phyloP scores from a whole-genome alignment of 2,797 vertebrate species.

The Chloroceryle inda region DNA sequence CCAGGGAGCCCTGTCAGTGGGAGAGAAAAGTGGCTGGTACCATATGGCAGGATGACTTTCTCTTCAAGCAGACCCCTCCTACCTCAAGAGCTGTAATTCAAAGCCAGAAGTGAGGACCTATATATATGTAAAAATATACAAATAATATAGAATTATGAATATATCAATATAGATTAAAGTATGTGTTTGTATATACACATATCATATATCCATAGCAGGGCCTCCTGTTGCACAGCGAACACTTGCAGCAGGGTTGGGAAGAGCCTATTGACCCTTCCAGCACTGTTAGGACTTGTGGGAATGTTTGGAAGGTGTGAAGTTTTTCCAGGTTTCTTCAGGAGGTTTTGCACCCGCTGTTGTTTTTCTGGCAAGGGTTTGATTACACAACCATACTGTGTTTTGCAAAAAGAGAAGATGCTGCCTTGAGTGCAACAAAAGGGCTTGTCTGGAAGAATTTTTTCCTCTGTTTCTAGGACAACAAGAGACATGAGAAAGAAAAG shows the following conservation, averaged over 20 bases:
- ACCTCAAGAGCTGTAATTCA: not conserved
- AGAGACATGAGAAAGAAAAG: conserved; percentile 38
- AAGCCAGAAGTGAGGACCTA: not conserved
- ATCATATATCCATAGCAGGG: not conserved
- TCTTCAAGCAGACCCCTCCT: not conserved
- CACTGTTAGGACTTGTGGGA: not conserved
- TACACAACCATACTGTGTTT: not conserved
- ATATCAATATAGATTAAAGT: not conserved
- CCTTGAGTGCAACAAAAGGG: conserved; percentile 23
- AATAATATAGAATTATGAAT: not conserved
- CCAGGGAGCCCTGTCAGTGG: not conserved
- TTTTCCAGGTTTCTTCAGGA: not conserved
- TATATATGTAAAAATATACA: too few relatives aligned
- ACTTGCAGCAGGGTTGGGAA: not conserved
- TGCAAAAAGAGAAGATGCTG: conserved; percentile 2
- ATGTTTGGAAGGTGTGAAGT: not conserved
- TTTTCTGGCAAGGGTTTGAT: not conserved
- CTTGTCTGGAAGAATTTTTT: conserved; percentile 27
- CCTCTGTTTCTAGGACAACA: conserved; percentile 74
- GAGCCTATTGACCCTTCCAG: not conserved
- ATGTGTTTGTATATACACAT: too few relatives aligned
- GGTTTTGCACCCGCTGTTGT: not conserved
- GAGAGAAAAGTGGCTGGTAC: not conserved
- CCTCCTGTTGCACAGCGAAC: not conserved
- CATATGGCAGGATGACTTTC: not conserved